Evolutionary conservation across 2,888 invertebrate species (phyloP).

Genomic region (Halictus quadricinctus): DNA sequence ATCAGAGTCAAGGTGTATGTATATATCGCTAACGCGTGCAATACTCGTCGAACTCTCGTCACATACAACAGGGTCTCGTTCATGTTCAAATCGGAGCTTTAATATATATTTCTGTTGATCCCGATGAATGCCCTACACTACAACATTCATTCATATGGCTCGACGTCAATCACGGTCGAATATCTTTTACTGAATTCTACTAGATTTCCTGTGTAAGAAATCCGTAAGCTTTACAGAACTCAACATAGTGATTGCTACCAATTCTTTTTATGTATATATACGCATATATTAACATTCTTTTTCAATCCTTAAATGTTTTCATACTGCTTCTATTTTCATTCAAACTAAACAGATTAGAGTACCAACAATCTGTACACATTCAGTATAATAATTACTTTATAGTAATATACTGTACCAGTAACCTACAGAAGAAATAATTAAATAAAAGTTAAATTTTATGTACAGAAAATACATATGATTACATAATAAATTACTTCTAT

Average conservation of each 20-base stretch:
- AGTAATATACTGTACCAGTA: background rate
- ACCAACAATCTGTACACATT: background rate
- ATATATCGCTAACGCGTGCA: background rate
- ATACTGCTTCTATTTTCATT: background rate
- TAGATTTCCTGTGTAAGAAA: background rate
- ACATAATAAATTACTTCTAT: background rate
- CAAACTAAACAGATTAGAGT: background rate
- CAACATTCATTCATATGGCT: background rate
- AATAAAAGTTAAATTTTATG: background rate
- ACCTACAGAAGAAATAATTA: background rate
- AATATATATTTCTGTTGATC: background rate
- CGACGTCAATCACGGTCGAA: constrained; percentile 14
- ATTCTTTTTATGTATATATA: background rate
- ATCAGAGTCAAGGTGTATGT: background rate
- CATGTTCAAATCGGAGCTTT: constrained; percentile 3
- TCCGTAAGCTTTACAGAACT: background rate
- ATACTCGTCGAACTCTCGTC: background rate
- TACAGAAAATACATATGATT: background rate
- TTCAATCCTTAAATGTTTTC: constrained; percentile 10
- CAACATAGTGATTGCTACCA: background rate
- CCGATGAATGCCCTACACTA: background rate
- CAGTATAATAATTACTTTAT: background rate
- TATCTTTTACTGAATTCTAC: constrained; percentile 21
- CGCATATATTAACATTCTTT: background rate
- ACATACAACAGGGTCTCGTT: background rate